A percentile compares a stretch with the other conserved stretches of the same genome.
These are phyloP conservation scores for Esox lucius DNA, from an alignment of 2,797 vertebrate species.

Conservation along the genomic window DNA sequence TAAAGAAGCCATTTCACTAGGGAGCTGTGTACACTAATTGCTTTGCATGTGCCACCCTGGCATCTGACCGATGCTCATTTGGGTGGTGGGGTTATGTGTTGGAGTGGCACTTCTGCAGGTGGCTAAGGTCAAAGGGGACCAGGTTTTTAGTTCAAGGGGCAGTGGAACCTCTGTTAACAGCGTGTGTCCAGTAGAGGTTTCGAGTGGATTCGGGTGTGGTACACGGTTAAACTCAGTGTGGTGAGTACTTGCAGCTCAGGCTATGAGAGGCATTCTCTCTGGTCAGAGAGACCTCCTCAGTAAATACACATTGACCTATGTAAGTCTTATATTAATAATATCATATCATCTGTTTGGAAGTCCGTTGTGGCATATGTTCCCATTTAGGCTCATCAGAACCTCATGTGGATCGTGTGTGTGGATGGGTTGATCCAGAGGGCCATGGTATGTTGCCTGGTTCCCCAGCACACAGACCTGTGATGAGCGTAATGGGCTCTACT, in stretches of 20 bases:
- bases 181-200: neutral
- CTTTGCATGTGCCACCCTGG: slow-evolving; percentile 1
- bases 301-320: slow-evolving; percentile 65
- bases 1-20: slow-evolving; percentile 52
- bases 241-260: slow-evolving; percentile 52
- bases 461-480: neutral
- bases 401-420: slow-evolving; percentile 57
- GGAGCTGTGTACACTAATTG: slow-evolving; percentile 49
- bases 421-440: too few relatives aligned
- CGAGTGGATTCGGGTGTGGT: neutral
- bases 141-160: neutral
- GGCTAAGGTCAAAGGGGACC: slow-evolving; percentile 1
- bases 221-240: neutral
- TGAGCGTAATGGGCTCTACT: neutral
- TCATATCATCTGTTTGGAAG: slow-evolving; percentile 76
- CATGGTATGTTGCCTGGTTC: slow-evolving; percentile 37
- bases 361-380: slow-evolving; percentile 73
- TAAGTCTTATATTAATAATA: slow-evolving; percentile 78
- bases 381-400: slow-evolving; percentile 75
- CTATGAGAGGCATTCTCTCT: slow-evolving; percentile 59
- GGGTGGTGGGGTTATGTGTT: slow-evolving; percentile 13
- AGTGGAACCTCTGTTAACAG: neutral
- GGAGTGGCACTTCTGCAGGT: neutral
- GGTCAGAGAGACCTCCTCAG: slow-evolving; percentile 64
- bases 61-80: neutral